Base-by-base conservation (phyloP, 2,888 invertebrate genomes). In the Syrphus vitripennis region DNA sequence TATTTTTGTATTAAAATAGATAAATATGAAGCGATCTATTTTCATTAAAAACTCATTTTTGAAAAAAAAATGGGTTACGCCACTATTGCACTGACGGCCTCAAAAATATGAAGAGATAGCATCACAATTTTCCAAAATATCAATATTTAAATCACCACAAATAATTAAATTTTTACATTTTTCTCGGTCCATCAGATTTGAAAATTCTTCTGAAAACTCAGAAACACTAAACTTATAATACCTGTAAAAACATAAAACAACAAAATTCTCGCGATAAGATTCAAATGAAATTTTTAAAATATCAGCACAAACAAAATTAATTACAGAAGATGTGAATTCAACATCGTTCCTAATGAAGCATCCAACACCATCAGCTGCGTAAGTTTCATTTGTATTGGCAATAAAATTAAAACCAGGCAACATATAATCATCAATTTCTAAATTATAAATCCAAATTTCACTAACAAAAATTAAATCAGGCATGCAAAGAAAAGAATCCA, bases 341-440 rank as follows among this genome's bases (percentile, higher is more conserved):
- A n/a, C n/a, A n/a, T n/a, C n/a, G n/a, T n/a, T n/a, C 24, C 57
- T 59, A 10, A 71, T 21, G 65, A 78, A 78, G 21, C 63, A 71
- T 3, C 78, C 78, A 55, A 78, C 71, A n/a, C 42, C 63, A 70
- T 24, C 63, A 7, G 63, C 63, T 7, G 71, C 53, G 26, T 78
- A 70, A 21, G 37, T 63, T 61, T 78, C 40, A 21, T 70, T 70
- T 4, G 40, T 31, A 6, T 69, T 63, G 26, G 59, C 53, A 63
- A 26, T 21, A 21, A 65, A 65, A n/a, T 31, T 65, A 65, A 31
- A 57, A 9, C 65, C 69, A 69, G n/a, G n/a, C n/a, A n/a, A n/a
- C n/a, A n/a, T n/a, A n/a, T n/a, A n/a, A 59, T 69, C 69, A n/a
- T 48, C 10, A 53, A 53, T 31, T 61, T 69, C 67, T 59, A 45